Base-by-base conservation (phyloP, 2,888 invertebrate genomes). In the Diploptera punctata region DNA sequence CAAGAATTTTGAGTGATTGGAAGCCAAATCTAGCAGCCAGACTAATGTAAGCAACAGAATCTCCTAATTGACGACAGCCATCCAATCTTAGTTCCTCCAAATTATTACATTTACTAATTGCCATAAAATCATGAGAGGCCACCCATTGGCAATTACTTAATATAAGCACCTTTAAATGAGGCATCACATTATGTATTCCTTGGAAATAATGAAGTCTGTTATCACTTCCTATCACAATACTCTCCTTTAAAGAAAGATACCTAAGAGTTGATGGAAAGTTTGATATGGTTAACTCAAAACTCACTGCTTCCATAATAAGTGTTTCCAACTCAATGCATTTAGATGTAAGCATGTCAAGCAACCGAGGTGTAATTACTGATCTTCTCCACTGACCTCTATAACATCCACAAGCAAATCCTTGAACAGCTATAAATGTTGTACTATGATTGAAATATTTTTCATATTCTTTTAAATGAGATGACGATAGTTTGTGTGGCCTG, bases 31-130 rank as follows among this genome's bases (percentile, higher is more conserved):
- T 83, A 0, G 91, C 87, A 0, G 93, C 90, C 72, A 94, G 87
- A 78, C 92, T 91, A 0, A 92, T 89, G 81, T 93, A 93, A 0
- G 93, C 92, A 18, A 92, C 89, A 78, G 91, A 91, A 80, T 93
- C 91, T 0, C 87, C 86, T 75, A 94, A 82, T 62, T 88, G 85
- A 70, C 82, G 82, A 78, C 94, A 94, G 47, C 90, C 88, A 52
- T 88, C 85, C 76, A 92, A 81, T 70, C 87, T 85, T 4, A 94
- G 83, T 47, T 88, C 86, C 49, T 87, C 86, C 29, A 94, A 84
- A 5, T 83, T 81, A 1, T 85, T 82, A 79, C 91, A 83, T 83
- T 93, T 94, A 78, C 92, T 91, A 1, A 94, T 83, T 0, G 91
- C 88, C 81, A 94, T 85, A 10, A 94, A 83, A 54, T 90, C 88